Percentiles rank a stretch among this genome's conserved stretches.
These are phyloP conservation scores for Silurus aristotelis DNA, from an alignment of 2,797 vertebrate species.

Conservation along the genomic window DNA sequence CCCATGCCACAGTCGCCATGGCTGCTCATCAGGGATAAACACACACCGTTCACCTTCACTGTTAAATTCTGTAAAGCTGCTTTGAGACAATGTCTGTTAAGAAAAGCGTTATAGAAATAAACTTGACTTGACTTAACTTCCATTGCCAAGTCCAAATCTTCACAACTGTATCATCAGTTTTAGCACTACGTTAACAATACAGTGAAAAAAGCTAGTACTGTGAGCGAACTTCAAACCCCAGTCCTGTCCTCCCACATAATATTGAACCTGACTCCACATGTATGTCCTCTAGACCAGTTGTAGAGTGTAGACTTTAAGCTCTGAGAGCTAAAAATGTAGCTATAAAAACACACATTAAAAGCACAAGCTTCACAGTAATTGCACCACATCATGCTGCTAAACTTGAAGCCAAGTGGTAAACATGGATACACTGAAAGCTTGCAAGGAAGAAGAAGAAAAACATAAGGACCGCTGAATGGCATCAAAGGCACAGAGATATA, in stretches of 20 bases:
- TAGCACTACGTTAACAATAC: too few species aligned
- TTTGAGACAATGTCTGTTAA: too few species aligned
- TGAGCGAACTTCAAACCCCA: neutral
- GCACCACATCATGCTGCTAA: neutral
- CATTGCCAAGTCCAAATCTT: neutral
- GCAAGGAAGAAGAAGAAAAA: neutral
- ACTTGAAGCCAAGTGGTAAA: neutral
- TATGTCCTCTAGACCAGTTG: neutral
- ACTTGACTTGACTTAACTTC: too few species aligned
- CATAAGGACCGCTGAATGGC: conserved; percentile 14
- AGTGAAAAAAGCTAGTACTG: neutral
- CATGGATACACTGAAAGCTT: neutral
- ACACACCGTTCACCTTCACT: too few species aligned
- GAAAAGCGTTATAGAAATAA: neutral
- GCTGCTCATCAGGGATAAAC: neutral
- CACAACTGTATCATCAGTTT: neutral
- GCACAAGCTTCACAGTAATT: neutral
- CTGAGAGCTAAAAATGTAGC: neutral
- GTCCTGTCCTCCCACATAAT: neutral
- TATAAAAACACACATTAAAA: neutral
- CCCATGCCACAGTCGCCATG: too few species aligned
- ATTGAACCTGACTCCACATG: neutral
- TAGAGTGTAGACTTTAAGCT: neutral
- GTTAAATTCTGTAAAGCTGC: too few species aligned
- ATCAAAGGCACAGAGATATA: neutral